Evolutionary conservation across 1,140 invertebrate genomes (phyloP).

Genomic region (Acyrthosiphon pisum): DNA sequence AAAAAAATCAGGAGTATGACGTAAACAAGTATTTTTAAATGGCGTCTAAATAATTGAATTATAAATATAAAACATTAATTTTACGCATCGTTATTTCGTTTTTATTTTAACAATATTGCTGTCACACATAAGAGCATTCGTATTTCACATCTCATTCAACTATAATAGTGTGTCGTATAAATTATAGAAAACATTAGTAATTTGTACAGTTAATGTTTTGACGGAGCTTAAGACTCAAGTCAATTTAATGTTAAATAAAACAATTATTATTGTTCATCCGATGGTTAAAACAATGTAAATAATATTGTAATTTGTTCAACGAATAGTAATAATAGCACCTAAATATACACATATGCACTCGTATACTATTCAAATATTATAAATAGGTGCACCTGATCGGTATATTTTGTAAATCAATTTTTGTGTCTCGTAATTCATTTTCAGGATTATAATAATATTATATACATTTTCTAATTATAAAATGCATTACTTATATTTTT

Average conservation of each 20-base stretch:
- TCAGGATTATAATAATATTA: neutral
- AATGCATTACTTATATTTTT: neutral
- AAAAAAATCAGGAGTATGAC: neutral
- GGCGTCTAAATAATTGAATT: neutral
- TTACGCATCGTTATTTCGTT: conserved; percentile 6
- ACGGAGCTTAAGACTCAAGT: neutral
- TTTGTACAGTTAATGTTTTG: neutral
- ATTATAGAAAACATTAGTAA: neutral
- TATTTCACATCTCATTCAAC: conserved; percentile 25
- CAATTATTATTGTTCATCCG: neutral
- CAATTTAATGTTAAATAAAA: neutral
- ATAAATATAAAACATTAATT: conserved; percentile 28
- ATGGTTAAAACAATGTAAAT: neutral
- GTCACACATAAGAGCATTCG: neutral
- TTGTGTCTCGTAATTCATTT: neutral
- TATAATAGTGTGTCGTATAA: neutral
- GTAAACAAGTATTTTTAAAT: conserved; percentile 14
- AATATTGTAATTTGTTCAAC: neutral
- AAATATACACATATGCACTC: neutral
- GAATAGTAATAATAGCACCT: neutral
- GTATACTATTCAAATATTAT: neutral
- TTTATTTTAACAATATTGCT: conserved; percentile 5
- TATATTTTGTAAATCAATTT: neutral
- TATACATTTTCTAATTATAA: neutral
- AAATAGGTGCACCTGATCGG: neutral